phyloP scores from a whole-genome alignment of 2,113 vertebrate species.

The Apteryx owenii region DNA sequence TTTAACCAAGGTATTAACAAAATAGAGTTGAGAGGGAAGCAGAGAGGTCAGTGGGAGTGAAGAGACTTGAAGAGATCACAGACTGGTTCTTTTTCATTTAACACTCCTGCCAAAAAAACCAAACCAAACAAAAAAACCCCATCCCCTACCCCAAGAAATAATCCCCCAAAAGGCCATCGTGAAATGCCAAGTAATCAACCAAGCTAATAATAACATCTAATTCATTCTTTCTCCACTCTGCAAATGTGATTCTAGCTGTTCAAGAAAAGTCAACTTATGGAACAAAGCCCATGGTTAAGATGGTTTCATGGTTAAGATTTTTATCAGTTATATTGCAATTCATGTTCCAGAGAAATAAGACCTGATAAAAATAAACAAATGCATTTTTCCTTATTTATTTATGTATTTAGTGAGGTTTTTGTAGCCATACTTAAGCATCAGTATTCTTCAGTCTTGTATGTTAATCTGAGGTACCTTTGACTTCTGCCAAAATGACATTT shows the following conservation, averaged over 20 bases:
- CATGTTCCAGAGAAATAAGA: neutral
- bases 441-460: neutral
- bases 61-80: slow-evolving; percentile 65
- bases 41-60: neutral
- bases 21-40: slow-evolving; percentile 19
- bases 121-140: no score
- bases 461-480: neutral
- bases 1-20: neutral
- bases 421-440: neutral
- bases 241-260: neutral
- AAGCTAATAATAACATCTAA: slow-evolving; percentile 78
- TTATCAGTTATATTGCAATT: neutral
- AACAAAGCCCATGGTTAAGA: neutral
- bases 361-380: neutral
- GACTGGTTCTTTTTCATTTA: neutral
- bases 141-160: neutral
- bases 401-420: neutral
- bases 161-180: neutral
- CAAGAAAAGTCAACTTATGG: neutral
- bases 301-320: neutral
- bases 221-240: slow-evolving; percentile 2
- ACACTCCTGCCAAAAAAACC: neutral
- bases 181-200: slow-evolving; percentile 76
- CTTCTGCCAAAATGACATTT: slow-evolving; percentile 18
- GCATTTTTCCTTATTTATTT: neutral